Evolutionary conservation across 2,888 invertebrate genomes (phyloP).

Genomic region (Drosophila algonquin): DNA sequence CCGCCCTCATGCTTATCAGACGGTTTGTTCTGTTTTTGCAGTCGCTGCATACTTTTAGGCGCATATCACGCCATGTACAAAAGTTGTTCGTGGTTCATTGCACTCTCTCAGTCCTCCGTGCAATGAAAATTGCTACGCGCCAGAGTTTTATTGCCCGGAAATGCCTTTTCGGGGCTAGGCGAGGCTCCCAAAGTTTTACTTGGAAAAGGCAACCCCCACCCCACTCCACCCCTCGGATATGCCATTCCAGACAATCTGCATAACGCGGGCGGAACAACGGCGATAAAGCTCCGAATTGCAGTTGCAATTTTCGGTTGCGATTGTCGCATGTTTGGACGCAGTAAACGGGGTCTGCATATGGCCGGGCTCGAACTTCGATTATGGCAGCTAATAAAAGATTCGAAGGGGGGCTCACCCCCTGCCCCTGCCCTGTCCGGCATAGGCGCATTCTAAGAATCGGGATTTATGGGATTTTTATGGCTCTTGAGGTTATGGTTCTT

Average conservation of each 20-base stretch:
- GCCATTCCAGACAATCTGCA: background rate
- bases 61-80: constrained; percentile 51
- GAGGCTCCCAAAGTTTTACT: constrained; percentile 23
- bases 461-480: constrained; percentile 48
- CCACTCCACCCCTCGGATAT: background rate
- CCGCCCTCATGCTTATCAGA: constrained; percentile 51
- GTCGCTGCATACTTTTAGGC: constrained; percentile 61
- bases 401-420: no score
- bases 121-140: constrained; percentile 61
- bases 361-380: constrained; percentile 58
- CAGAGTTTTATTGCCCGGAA: constrained; percentile 71
- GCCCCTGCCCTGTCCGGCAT: constrained; percentile 3
- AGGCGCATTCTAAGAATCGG: constrained; percentile 42
- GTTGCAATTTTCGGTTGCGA: constrained; percentile 30
- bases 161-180: constrained; percentile 56
- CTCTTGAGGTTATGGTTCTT: constrained; percentile 56
- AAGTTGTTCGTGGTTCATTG: constrained; percentile 67
- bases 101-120: constrained; percentile 34
- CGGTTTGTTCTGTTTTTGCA: constrained; percentile 32
- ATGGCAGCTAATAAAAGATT: constrained; percentile 64
- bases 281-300: constrained; percentile 14
- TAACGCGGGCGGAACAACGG: no score
- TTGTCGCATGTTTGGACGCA: constrained; percentile 68
- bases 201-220: background rate
- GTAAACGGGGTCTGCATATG: constrained; percentile 47